A percentile compares a stretch with the other conserved stretches of the same genome.
Conservation (phyloP, 2,797 vertebrate species). For the Epinephelus coioides region DNA sequence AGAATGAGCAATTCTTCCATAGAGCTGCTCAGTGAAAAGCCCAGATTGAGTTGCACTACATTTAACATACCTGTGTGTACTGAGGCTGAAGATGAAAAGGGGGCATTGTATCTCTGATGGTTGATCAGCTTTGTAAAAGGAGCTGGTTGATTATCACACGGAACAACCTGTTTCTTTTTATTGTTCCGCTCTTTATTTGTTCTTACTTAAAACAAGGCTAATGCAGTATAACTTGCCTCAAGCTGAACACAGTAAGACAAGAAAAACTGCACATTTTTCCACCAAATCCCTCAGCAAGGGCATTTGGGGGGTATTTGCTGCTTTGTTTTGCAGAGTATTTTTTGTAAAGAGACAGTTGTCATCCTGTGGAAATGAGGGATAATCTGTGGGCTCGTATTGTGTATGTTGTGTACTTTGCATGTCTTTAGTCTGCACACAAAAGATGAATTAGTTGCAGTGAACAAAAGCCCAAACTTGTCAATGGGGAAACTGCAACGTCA, state of each 20-base stretch:
- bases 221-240: background rate
- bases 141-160: background rate
- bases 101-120: constrained; percentile 24
- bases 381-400: constrained; percentile 62
- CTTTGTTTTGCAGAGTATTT: constrained; percentile 34
- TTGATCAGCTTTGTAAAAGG: constrained; percentile 12
- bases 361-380: constrained; percentile 67
- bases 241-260: constrained; percentile 17
- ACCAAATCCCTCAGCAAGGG: constrained; percentile 31
- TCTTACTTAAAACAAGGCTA: constrained; percentile 27
- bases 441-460: constrained; percentile 68
- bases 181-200: constrained; percentile 1
- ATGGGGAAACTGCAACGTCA: constrained; percentile 55
- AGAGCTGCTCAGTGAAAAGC: constrained; percentile 14
- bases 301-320: constrained; percentile 31
- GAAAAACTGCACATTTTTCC: constrained; percentile 35
- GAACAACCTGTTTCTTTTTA: constrained; percentile 25
- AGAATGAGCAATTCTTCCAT: background rate
- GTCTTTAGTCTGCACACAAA: constrained; percentile 58
- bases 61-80: constrained; percentile 24
- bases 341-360: constrained; percentile 49
- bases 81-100: constrained; percentile 36
- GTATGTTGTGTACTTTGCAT: constrained; percentile 50
- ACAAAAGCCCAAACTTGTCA: constrained; percentile 72
- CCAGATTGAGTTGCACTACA: constrained; percentile 7